Base-by-base conservation (phyloP, 2,797 vertebrate genomes). In the Dipus sagitta region DNA sequence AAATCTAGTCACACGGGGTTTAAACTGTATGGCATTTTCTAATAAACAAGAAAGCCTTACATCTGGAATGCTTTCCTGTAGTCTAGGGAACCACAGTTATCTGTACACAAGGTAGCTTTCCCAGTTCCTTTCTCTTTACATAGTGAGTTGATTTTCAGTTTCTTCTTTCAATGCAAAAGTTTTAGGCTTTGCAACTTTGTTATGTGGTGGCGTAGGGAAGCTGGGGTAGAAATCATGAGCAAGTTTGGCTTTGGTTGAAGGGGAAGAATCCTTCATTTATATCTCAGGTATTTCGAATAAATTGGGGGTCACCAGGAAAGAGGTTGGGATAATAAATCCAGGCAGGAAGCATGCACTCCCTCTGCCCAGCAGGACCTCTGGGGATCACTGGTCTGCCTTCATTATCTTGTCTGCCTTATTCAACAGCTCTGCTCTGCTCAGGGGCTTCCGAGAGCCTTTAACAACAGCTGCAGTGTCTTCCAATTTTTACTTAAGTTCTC, bases 321-420 rank as follows among this genome's bases (percentile, higher is more conserved):
- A 98, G 97, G 98, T 93, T 98, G 98, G 97, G 98, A 97, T 98
- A 98, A 98, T 99, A 99, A 99, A 98, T 99, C 98, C 98, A 98
- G 95, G 88, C 65, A 97, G 97, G 96, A 98, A 98, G 98, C 96
- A 97, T 96, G 97, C 91, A 98, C 97, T 98, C 97, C 95, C 96
- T 98, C 94, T 97, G 97, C 97, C 95, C 98, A 98, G 98, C 94
- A 84, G 97, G 92, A 91, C 78, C 89, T 88, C 97, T 94, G 97
- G 97, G 97, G 98, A 98, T 98, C 98, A 97, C 98, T 98, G 98
- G 97, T 98, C 98, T 98, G 97, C 95, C 97, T 98, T 98, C 98
- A 98, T 99, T 98, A 98, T 98, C 98, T 98, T 98, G 98, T 98
- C 98, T 98, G 97, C 98, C 98, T 98, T 98, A 98, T 98, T 98